These are phyloP conservation scores for Virgularia gustaviana DNA, from an alignment of 92 coral and sea anemone species.

Conservation along the genomic window DNA sequence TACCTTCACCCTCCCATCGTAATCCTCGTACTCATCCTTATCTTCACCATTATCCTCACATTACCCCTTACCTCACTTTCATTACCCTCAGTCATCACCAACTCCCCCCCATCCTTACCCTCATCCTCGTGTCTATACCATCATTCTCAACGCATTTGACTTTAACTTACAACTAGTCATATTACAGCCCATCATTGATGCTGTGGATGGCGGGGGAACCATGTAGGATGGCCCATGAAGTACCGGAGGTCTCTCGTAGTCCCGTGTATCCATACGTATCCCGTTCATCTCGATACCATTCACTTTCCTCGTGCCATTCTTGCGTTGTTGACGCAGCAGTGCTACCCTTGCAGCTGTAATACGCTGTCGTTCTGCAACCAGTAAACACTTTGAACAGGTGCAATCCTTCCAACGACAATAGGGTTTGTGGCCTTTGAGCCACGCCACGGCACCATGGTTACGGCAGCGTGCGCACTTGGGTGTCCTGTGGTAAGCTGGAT, in stretches of 20 bases:
- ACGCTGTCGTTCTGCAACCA: constrained; percentile 94
- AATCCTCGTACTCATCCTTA: too few relatives aligned
- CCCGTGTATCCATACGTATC: constrained; percentile 26
- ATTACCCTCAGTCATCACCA: too few relatives aligned
- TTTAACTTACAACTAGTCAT: constrained; percentile 11
- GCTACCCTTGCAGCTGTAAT: constrained; percentile 98
- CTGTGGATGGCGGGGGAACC: background rate
- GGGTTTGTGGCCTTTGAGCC: constrained; percentile 97
- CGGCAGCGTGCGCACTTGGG: constrained; percentile 99
- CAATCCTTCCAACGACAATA: constrained; percentile 94
- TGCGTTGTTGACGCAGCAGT: constrained; percentile 89
- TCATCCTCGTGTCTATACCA: too few relatives aligned
- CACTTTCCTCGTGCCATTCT: constrained; percentile 61
- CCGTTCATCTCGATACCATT: constrained; percentile 1
- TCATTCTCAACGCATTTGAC: too few relatives aligned
- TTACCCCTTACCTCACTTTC: too few relatives aligned
- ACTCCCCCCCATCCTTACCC: too few relatives aligned
- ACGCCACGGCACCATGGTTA: constrained; percentile 87
- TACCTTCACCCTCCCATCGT: too few relatives aligned
- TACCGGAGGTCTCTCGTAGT: constrained; percentile 35
- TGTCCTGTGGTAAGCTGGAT: constrained; percentile 91
- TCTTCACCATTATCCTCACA: too few relatives aligned
- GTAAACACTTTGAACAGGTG: constrained; percentile 90
- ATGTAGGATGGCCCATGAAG: constrained; percentile 23
- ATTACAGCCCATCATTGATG: constrained; percentile 2